A percentile compares a stretch with the other conserved stretches of the same genome.
These are phyloP conservation scores for Brachyptera putata DNA, from an alignment of 2,888 invertebrate genomes.

Conservation along the genomic window DNA sequence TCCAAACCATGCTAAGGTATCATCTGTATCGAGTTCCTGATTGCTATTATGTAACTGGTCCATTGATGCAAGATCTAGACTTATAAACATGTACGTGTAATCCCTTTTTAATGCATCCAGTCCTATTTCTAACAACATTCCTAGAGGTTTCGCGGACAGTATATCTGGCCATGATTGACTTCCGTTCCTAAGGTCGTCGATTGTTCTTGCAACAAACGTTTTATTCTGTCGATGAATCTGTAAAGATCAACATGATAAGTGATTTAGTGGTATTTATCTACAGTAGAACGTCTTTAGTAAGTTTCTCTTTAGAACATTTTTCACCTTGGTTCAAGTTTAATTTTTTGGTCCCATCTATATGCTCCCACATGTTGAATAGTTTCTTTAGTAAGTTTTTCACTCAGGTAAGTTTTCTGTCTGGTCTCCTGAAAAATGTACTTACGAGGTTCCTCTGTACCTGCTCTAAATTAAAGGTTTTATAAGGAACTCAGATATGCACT, in stretches of 20 bases:
- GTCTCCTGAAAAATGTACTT: too few species aligned
- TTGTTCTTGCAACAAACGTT: background rate
- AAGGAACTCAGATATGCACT: background rate
- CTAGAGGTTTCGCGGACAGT: background rate
- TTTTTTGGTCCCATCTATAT: too few species aligned
- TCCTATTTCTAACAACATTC: background rate
- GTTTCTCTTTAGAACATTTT: too few species aligned
- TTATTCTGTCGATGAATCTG: background rate
- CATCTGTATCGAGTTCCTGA: background rate
- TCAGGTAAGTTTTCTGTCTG: too few species aligned
- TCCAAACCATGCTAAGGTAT: background rate
- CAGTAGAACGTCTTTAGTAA: too few species aligned
- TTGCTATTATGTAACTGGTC: background rate
- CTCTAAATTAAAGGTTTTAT: too few species aligned
- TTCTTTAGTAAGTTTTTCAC: too few species aligned
- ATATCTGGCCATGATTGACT: too few species aligned
- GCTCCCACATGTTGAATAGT: too few species aligned
- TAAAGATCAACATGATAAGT: background rate
- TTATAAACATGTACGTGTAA: background rate
- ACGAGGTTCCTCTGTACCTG: too few species aligned
- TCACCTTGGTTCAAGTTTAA: too few species aligned
- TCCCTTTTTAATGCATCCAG: background rate
- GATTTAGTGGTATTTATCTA: background rate
- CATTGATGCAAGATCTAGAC: background rate
- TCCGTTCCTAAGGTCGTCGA: background rate